Evolutionary conservation across 2,888 invertebrate genomes (phyloP).

Genomic region (Lochmaea crataegi): DNA sequence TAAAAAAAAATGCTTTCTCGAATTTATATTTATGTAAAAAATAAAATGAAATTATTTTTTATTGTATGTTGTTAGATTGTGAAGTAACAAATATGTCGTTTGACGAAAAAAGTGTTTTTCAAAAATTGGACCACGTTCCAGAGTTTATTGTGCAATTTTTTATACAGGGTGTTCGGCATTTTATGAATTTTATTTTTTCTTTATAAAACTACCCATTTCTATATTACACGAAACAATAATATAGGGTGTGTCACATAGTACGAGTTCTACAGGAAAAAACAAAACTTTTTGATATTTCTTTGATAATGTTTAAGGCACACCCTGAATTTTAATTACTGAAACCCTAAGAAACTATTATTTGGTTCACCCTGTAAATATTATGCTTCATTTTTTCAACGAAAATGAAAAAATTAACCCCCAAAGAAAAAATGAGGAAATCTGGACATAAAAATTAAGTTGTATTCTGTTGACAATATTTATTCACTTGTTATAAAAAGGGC

Average conservation of each 20-base stretch:
- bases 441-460: slow-evolving; percentile 20
- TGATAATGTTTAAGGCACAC: neutral
- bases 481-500: slow-evolving; percentile 56
- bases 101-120: slow-evolving; percentile 41
- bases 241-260: too few species aligned
- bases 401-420: slow-evolving; percentile 5
- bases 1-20: slow-evolving; percentile 42
- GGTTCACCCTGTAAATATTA: slow-evolving; percentile 10
- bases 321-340: neutral
- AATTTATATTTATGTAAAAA: slow-evolving; percentile 50
- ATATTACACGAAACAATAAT: too few species aligned
- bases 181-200: neutral
- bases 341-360: neutral
- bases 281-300: neutral
- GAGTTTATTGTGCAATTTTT: slow-evolving; percentile 50
- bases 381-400: slow-evolving; percentile 28
- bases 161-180: slow-evolving; percentile 5
- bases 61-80: slow-evolving; percentile 51
- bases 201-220: neutral
- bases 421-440: slow-evolving; percentile 20
- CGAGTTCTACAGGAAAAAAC: too few species aligned
- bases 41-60: slow-evolving; percentile 47
- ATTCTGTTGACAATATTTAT: slow-evolving; percentile 52
- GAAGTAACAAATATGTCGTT: slow-evolving; percentile 41
- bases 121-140: slow-evolving; percentile 47